phyloP scores from a whole-genome alignment of 2,888 invertebrate genomes.

The Pogonocherus hispidulus region DNA sequence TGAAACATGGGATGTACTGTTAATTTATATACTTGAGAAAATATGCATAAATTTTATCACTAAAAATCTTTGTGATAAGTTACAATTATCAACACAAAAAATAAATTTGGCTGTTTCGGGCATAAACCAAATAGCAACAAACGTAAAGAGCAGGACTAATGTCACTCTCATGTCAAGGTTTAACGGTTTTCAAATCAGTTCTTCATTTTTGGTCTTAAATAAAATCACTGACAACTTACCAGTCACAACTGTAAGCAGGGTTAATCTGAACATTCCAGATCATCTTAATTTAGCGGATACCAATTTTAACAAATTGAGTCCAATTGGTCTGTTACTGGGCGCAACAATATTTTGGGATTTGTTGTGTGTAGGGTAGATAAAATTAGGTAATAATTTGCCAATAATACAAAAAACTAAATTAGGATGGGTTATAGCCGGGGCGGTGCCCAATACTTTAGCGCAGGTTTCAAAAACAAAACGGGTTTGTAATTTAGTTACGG shows the following conservation, averaged over 20 bases:
- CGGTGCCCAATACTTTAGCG: background rate
- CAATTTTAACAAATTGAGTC: background rate
- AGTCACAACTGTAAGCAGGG: background rate
- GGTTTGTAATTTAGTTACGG: constrained; percentile 1
- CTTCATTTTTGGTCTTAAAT: background rate
- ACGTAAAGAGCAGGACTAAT: background rate
- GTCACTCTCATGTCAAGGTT: background rate
- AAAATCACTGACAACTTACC: constrained; percentile 11
- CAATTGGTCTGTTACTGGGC: background rate
- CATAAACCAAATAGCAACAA: background rate
- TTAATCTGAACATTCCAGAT: background rate
- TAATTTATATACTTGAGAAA: constrained; percentile 28
- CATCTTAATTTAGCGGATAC: background rate
- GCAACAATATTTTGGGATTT: constrained; percentile 16
- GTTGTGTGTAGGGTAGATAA: constrained; percentile 10
- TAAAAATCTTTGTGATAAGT: background rate
- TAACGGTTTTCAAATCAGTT: background rate
- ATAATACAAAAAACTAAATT: constrained; percentile 25
- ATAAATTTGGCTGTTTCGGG: background rate
- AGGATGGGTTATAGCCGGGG: constrained; percentile 15
- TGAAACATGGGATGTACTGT: constrained; percentile 25
- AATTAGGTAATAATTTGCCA: constrained; percentile 10
- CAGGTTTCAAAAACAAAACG: background rate
- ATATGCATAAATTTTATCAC: background rate
- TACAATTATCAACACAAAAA: background rate